A percentile compares a stretch with the other conserved stretches of the same genome.
Conservation (phyloP, 2,888 invertebrate genomes). For the Epicampocera succincta region DNA sequence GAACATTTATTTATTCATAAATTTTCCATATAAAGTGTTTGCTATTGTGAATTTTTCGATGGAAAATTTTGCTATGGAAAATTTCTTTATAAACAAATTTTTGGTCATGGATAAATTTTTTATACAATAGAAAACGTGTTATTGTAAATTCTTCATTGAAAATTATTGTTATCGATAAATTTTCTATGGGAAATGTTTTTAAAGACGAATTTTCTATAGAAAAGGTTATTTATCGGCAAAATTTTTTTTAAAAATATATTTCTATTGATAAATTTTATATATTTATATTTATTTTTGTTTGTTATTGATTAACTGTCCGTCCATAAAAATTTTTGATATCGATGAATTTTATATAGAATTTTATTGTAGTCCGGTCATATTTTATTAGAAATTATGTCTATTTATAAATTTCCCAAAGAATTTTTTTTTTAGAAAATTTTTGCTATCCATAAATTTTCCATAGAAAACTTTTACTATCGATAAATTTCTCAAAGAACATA, state of each 20-base stretch:
- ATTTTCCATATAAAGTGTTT: neutral
- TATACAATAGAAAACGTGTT: neutral
- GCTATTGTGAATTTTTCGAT: neutral
- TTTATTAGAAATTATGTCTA: neutral
- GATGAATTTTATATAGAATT: too few relatives aligned
- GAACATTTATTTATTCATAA: conserved; percentile 1
- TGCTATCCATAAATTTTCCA: neutral
- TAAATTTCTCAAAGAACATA: neutral
- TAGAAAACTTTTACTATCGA: neutral
- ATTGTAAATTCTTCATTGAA: neutral
- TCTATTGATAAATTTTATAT: neutral
- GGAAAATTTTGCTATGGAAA: neutral
- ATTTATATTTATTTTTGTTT: neutral
- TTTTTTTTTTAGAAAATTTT: neutral
- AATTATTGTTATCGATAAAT: conserved; percentile 1
- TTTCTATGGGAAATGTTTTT: neutral
- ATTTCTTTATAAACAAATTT: neutral
- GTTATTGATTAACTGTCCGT: neutral
- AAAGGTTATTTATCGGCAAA: neutral
- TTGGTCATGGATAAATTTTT: neutral
- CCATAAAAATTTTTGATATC: neutral
- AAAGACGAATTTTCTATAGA: neutral
- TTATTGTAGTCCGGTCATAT: too few relatives aligned
- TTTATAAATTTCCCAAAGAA: neutral
- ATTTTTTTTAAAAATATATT: neutral